These are phyloP conservation scores for Seira ritae DNA, from an alignment of 2,888 invertebrate species.

Conservation along the genomic window DNA sequence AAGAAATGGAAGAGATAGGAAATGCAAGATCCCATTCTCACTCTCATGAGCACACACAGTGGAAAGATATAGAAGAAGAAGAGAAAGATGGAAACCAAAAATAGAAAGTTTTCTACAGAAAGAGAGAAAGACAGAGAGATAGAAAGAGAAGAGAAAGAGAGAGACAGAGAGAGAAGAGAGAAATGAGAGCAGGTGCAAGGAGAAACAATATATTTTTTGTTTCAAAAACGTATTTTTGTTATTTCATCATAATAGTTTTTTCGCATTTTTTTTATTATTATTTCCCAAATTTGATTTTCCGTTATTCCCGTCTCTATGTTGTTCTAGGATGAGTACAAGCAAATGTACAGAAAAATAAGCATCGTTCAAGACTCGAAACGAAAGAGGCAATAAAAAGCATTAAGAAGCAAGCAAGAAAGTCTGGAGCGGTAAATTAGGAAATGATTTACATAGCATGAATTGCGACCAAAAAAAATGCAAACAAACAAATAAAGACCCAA, in stretches of 20 bases:
- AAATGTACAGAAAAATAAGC: background rate
- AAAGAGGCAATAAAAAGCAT: too few species aligned
- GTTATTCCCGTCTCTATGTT: background rate
- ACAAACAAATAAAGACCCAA: background rate
- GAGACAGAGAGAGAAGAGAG: slow-evolving; percentile 64
- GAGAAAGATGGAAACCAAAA: slow-evolving; percentile 58
- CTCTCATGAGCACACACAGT: background rate
- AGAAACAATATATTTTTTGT: slow-evolving; percentile 18
- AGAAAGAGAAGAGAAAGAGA: slow-evolving; percentile 56
- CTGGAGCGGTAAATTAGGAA: too few species aligned
- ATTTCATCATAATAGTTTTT: background rate
- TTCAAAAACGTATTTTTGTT: background rate
- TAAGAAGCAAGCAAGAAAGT: too few species aligned
- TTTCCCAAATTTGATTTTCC: background rate
- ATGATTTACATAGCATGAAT: background rate
- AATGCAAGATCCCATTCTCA: background rate
- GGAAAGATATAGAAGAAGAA: slow-evolving; percentile 27
- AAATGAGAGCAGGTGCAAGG: slow-evolving; percentile 67
- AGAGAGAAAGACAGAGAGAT: slow-evolving; percentile 67
- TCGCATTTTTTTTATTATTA: background rate
- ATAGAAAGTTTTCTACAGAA: slow-evolving; percentile 55
- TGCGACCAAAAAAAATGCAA: background rate
- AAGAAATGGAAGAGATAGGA: background rate
- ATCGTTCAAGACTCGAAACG: background rate
- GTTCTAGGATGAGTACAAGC: background rate